Base-by-base conservation (phyloP, 2,888 invertebrate genomes). In the Temnothorax unifasciatus region DNA sequence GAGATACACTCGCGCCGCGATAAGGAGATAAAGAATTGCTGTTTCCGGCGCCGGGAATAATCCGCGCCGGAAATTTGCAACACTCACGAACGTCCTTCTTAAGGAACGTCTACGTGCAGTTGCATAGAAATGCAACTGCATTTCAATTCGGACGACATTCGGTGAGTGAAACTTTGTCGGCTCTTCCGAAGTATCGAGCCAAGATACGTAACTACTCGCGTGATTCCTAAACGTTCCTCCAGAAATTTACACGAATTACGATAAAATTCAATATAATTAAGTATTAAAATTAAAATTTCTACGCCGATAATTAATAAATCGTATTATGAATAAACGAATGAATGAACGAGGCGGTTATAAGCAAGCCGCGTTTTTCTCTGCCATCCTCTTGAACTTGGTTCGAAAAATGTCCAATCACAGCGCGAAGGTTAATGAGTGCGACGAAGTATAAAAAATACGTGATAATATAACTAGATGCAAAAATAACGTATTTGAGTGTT, bases 111-210 rank as follows among this genome's bases (percentile, higher is more conserved):
- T 85, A 82, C 82, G 82, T 83, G 85, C 71, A 63, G 64, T 29
- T 54, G 85, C 85, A 82, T 85, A 64, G 76, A 76, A 57, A 85
- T 85, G 54, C 44, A 68, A 47, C 61, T 52, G 69, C 69, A 41
- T 82, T 85, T 82, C 82, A 69, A 76, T 85, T 69, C 74, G 61
- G 50, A 77, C 15, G 25, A 52, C 68, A 50, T 52, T 61, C n/a
- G 52, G 50, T 73, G 50, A 52, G 47, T 34, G 79, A 69, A 79
- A 68, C 66, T 82, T 73, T 25, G 71, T 3, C 63, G 79, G 8
- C 71, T 71, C 6, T 9, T 29, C n/a, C 77, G 0, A 71, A 38
- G 34, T 47, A 79, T 79, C 34, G 73, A 71, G 57, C 57, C 21
- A 18, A 18, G n/a, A 8, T 50, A 54, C 68, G 34, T 73, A 73